Base-by-base conservation (phyloP, 2,113 vertebrate species). In the Propithecus coquereli region DNA sequence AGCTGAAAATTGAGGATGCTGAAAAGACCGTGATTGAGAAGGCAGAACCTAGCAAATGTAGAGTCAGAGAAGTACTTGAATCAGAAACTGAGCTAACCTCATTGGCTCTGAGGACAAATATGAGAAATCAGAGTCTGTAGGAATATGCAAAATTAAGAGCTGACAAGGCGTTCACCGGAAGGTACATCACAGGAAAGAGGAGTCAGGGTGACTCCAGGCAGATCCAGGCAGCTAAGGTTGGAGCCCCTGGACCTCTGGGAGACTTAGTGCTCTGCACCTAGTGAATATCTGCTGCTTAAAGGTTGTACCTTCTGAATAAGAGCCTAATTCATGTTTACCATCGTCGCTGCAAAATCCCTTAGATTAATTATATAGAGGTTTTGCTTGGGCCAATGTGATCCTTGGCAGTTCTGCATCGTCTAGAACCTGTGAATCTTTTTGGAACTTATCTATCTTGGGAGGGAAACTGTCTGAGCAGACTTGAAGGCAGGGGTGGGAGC, bases 401-500 rank as follows among this genome's bases (percentile, higher is more conserved):
- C 52, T 50, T 89, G 86, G 91, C 54, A 30, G 12, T 65, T 66
- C 70, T 13, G 7, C 74, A 43, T 73, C 32, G 57, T 65, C 79
- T 73, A 91, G 86, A 96, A 73, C 85, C 82, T 52, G 57, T 37
- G 73, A 82, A n/a, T 94, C 79, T 81, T 95, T 95, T 87, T 52
- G 20, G 83, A 94, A 71, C 43, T 90, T 77, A 37, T 94, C 68
- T 40, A 70, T 94, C 91, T 94, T 52, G 81, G 66, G 84, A 97
- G 81, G 76, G 45, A 97, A 96, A 87, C 17, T 80, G 61, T 89
- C 54, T 83, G 87, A 97, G 68, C 93, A 93, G 76, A 77, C 77
- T 68, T 97, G 83, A 94, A 97, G 87, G 93, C 96, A 93, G 90
- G 90, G 93, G 87, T 84, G 81, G 94, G 83, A 95, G 93, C 95